Conservation (phyloP, 2,888 invertebrate species). For the Pyrgus malvae region DNA sequence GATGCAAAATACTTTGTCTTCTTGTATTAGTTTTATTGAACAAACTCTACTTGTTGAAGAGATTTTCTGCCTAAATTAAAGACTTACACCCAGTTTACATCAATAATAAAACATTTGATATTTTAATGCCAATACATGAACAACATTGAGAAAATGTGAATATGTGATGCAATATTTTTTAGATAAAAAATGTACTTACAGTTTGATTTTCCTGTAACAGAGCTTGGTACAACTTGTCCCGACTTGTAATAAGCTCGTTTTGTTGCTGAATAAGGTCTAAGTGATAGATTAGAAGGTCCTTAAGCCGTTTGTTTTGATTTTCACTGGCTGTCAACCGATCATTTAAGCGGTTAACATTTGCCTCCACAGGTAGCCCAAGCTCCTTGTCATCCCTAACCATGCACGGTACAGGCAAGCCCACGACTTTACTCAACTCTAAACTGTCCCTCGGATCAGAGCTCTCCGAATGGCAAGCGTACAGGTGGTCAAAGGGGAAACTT, state of each 20-base stretch:
- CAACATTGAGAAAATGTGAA: no score
- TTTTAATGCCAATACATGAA: no score
- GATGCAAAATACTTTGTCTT: no score
- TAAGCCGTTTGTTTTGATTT: slow-evolving; percentile 85
- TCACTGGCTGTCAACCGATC: slow-evolving; percentile 64
- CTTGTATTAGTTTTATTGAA: no score
- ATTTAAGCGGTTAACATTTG: slow-evolving; percentile 49
- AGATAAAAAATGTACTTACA: slow-evolving; percentile 71
- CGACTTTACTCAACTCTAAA: slow-evolving; percentile 61
- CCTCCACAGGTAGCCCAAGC: slow-evolving; percentile 33
- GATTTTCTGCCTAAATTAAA: no score
- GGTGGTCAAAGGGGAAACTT: slow-evolving; percentile 86
- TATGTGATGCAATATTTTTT: no score
- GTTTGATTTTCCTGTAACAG: slow-evolving; percentile 90
- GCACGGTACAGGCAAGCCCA: slow-evolving; percentile 61
- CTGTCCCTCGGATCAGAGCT: slow-evolving; percentile 54
- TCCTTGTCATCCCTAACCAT: slow-evolving; percentile 54
- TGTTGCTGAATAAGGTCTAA: slow-evolving; percentile 95
- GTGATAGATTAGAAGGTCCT: slow-evolving; percentile 91
- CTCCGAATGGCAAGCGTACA: slow-evolving; percentile 85
- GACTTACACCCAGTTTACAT: no score
- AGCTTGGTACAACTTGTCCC: slow-evolving; percentile 88
- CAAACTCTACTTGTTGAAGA: no score
- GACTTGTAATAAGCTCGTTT: slow-evolving; percentile 90
- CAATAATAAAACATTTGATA: no score